Base-by-base conservation (phyloP, 2,888 invertebrate genomes). In the Selenia dentaria region DNA sequence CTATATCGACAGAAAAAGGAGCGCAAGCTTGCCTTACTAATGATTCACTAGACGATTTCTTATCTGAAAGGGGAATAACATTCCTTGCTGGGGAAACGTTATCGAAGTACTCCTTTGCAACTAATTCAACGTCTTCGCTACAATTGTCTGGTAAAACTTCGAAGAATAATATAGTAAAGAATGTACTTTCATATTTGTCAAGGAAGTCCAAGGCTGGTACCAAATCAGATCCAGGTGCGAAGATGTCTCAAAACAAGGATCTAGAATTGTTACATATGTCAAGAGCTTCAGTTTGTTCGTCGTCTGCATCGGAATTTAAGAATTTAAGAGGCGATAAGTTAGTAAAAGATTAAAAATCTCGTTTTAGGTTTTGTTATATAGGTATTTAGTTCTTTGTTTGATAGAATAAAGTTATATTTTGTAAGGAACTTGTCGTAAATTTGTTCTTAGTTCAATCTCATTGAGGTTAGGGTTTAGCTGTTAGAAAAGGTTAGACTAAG, bases 201-300 rank as follows among this genome's bases (percentile, higher is more conserved):
- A 74, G 59, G 29, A 79, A 66, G 36, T 68, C 70, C 0, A 86
- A 74, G 1, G 62, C 67, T 0, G 63, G 31, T 1, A 42, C 80
- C 0, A 62, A 67, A 0, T 89, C 89, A 0, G 83, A 87, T 12
- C 83, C 87, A 0, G 83, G 82, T 0, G 18, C 37, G 0, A 64
- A 63, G 6, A 71, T 71, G 6, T 54, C 65, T 0, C 64, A 70
- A 3, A 59, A 66, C 0, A 67, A 68, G 1, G 70, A 83, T 40
- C 42, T 86, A n/a, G 71, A 86, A 49, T 36, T 88, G 1, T 41
- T 87, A 1, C 85, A 88, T 31, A 73, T 87, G 65, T 87, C 88
- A 0, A 65, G 62, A 5, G 78, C 69, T 0, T 79, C 86, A 0
- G 58, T 77, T 1, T 73, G 69, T 38, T 78, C 81, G 0, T 84